Base-by-base conservation (phyloP, 30 jellyfish, hydroid and myxozoan species). In the Cassiopea xamachana region DNA sequence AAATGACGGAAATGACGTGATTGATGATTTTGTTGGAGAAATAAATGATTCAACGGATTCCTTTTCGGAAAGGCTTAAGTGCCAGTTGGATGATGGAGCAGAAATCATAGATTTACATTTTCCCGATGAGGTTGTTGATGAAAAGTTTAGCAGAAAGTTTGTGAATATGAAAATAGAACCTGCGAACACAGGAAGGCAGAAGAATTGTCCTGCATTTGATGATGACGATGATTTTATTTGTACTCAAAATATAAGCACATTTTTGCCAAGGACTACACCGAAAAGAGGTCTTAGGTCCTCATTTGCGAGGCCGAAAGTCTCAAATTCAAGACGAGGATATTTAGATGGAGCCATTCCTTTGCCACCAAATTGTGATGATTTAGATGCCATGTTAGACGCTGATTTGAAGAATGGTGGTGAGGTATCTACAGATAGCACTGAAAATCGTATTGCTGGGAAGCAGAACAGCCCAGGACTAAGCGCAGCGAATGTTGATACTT, bases 221-320 rank as follows among this genome's bases (percentile, higher is more conserved):
- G 83, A 75, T 1, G 93, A 75, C 27, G 60, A 48, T 75, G 93
- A 75, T 47, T 74, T 46, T 2, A 55, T 75, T 47, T 86, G 73
- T 1, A 51, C 87, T 13, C 93, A 73, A 77, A 75, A 75, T 27
- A 60, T 72, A 0, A 18, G 81, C 19, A 18, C 87, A 7, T 86
- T 14, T 44, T 60, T 86, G 49, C 93, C 93, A 12, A 74, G 88
- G 27, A 86, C 83, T 62, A 86, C 93, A 5, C 93, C 93, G 44
- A 60, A 86, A 45, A 59, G 88, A 1, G 51, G 18, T 74, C 43
- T 44, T 43, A 19, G 16, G 8, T 0, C 77, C 17, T 82, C 51
- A 2, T 46, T 13, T 5, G 39, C 83, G 46, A 60, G 48, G n/a
- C 2, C 61, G n/a, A 67, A 75, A n/a, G 83, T 17, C 1, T 75